These are phyloP conservation scores for Corticium candelabrum DNA, from an alignment of 37 sponge, comb jelly and placozoan genomes.

Conservation along the genomic window DNA sequence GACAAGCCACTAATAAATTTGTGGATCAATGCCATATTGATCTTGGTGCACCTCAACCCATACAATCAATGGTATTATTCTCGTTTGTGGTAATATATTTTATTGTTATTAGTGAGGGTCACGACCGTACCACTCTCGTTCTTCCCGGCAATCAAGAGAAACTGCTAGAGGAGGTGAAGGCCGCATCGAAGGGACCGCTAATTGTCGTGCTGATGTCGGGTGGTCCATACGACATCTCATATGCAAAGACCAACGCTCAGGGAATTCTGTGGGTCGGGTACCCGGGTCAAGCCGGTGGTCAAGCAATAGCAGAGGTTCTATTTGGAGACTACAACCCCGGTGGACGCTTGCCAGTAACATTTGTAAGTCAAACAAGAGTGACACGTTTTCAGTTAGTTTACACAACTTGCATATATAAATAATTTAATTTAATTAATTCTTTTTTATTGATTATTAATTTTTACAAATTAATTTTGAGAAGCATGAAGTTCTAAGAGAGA, in stretches of 20 bases:
- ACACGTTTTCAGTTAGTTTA: background rate
- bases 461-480: too few species aligned
- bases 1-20: too few species aligned
- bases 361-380: constrained; percentile 21
- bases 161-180: constrained; percentile 26
- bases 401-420: too few species aligned
- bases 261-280: constrained; percentile 54
- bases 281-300: constrained; percentile 73
- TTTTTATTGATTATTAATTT: too few species aligned
- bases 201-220: constrained; percentile 69
- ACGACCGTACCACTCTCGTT: constrained; percentile 39
- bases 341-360: constrained; percentile 67
- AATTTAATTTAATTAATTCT: too few species aligned
- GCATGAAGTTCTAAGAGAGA: too few species aligned
- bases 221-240: constrained; percentile 61
- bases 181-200: constrained; percentile 16
- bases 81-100: background rate
- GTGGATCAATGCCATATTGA: too few species aligned
- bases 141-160: constrained; percentile 58
- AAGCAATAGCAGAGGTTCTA: constrained; percentile 62
- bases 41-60: background rate
- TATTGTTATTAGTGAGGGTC: constrained; percentile 48
- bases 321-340: constrained; percentile 57
- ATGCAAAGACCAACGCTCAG: constrained; percentile 27
- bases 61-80: background rate